Base-by-base conservation (phyloP, 2,888 invertebrate species). In the Tenthredo scrophulariae region DNA sequence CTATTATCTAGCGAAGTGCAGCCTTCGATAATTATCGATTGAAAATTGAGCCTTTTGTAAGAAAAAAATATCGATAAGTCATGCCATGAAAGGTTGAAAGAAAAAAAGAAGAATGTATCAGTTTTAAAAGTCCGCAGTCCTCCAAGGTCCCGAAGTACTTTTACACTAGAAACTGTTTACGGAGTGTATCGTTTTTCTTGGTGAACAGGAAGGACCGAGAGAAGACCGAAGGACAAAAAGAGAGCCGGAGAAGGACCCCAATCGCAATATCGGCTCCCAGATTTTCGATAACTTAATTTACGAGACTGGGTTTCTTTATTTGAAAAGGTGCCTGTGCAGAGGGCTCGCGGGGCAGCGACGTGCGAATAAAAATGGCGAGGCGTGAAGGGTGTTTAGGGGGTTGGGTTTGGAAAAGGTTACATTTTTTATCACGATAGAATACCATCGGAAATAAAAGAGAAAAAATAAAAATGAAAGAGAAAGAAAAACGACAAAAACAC, bases 251-350 rank as follows among this genome's bases (percentile, higher is more conserved):
- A 37, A 40, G 62, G 62, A 80, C 62, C 40, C 62, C 62, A 62
- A 62, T 58, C 80, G 80, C 80, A 80, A 80, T 80, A 80, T 80
- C 62, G 80, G 80, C 80, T 80, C 62, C 62, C n/a, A 62, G 62
- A 80, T 80, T 80, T 80, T 80, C 40, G 62, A 80, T 80, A 80
- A 80, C 80, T 80, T 80, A 58, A 80, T 62, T 80, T 62, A 80
- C 80, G 58, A 58, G 50, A 40, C 37, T 62, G 80, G 62, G 80
- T 80, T 80, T 80, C 80, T 40, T 80, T 62, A 80, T 62, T 80
- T 40, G 58, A 58, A 80, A 58, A 80, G 80, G 80, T 80, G 62
- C 80, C 40, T 10, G 72, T 40, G 22, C 40, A 37, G 29, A n/a
- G 72, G 43, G 10, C 43, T 15, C 62, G 77, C 54, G 18, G 43